Conservation (phyloP, 2,888 invertebrate genomes). For the Melinopterus prodromus region DNA sequence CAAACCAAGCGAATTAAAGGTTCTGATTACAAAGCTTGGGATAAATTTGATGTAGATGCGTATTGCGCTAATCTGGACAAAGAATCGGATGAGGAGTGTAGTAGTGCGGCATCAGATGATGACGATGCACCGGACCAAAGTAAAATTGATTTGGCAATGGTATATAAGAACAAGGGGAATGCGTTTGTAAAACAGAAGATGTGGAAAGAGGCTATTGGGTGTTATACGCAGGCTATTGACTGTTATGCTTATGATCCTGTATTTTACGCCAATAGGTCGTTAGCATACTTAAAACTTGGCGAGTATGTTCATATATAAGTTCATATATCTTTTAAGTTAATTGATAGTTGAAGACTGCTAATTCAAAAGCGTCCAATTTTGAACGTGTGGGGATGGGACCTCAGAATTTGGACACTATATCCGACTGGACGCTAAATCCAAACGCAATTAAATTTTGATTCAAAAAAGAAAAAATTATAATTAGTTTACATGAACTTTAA, state of each 20-base stretch:
- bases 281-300: slow-evolving; percentile 84
- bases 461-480: too few relatives aligned
- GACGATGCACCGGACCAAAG: slow-evolving; percentile 66
- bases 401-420: too few relatives aligned
- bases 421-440: too few relatives aligned
- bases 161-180: slow-evolving; percentile 85
- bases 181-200: slow-evolving; percentile 77
- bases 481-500: too few relatives aligned
- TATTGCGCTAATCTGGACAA: slow-evolving; percentile 71
- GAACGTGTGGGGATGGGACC: too few relatives aligned
- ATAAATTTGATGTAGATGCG: slow-evolving; percentile 79
- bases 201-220: slow-evolving; percentile 85
- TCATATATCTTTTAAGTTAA: slow-evolving; percentile 21
- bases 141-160: slow-evolving; percentile 68
- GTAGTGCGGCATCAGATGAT: slow-evolving; percentile 51
- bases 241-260: slow-evolving; percentile 80
- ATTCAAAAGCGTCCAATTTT: too few relatives aligned
- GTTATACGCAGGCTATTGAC: slow-evolving; percentile 89
- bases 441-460: too few relatives aligned
- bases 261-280: slow-evolving; percentile 87
- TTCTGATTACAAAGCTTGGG: slow-evolving; percentile 78
- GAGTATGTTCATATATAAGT: slow-evolving; percentile 66
- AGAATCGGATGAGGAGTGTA: slow-evolving; percentile 58
- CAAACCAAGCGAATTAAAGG: slow-evolving; percentile 64
- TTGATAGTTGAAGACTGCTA: too few relatives aligned